A percentile compares a stretch with the other conserved stretches of the same genome.
Evolutionary conservation across 2,113 vertebrate genomes (phyloP).

Genomic region (Sceloporus tristichus): DNA sequence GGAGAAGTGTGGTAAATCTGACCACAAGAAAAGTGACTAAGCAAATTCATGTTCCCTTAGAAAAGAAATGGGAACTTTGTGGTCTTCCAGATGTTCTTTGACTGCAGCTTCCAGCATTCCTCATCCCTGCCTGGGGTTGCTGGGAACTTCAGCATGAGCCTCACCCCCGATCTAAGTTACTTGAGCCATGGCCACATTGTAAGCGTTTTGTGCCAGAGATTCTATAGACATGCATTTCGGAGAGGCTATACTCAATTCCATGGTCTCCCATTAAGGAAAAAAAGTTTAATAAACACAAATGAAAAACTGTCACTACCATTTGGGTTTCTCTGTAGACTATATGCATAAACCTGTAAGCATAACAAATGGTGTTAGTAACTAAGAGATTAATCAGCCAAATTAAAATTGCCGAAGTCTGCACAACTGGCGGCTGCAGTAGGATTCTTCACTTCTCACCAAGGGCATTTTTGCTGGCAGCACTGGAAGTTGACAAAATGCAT

Average conservation of each 20-base stretch:
- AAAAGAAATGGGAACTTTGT: too few relatives aligned
- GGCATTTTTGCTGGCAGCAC: slow-evolving; percentile 46
- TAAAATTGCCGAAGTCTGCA: slow-evolving; percentile 49
- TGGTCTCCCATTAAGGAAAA: neutral
- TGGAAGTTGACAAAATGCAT: neutral
- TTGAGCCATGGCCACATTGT: neutral
- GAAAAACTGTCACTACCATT: slow-evolving; percentile 9
- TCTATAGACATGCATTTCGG: neutral
- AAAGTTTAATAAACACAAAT: slow-evolving; percentile 3
- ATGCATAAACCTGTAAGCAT: slow-evolving; percentile 53
- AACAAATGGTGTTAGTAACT: slow-evolving; percentile 52
- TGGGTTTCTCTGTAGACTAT: slow-evolving; percentile 33
- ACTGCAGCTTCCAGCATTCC: too few relatives aligned
- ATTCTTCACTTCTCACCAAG: slow-evolving; percentile 32
- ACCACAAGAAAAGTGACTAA: neutral
- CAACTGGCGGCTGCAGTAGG: slow-evolving; percentile 44
- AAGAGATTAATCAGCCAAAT: slow-evolving; percentile 63
- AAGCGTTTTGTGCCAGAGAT: neutral
- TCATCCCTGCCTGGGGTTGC: too few relatives aligned
- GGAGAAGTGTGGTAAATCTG: neutral
- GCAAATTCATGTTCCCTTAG: neutral
- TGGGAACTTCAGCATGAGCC: too few relatives aligned
- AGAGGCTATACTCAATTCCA: neutral
- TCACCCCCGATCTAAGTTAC: neutral
- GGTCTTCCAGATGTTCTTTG: too few relatives aligned